Percentiles rank a stretch among this genome's conserved stretches.
phyloP scores from a whole-genome alignment of 2,888 invertebrate genomes.

The Cacoxenus indagator region DNA sequence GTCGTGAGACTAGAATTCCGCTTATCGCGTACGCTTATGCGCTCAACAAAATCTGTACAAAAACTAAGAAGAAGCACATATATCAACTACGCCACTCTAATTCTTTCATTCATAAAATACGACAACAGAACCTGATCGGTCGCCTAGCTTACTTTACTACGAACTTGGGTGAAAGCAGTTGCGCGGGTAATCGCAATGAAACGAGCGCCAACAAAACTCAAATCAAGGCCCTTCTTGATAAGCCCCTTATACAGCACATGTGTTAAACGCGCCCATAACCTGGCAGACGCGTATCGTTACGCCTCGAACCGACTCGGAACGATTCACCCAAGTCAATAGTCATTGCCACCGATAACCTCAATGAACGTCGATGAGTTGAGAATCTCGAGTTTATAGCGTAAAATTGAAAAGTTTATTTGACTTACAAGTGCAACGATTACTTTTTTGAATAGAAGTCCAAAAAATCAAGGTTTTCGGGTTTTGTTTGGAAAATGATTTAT shows the following conservation, averaged over 20 bases:
- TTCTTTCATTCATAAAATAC: conserved; percentile 4
- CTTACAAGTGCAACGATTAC: neutral
- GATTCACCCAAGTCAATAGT: neutral
- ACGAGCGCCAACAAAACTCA: neutral
- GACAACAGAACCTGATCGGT: neutral
- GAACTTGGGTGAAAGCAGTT: neutral
- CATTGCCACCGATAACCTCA: conserved; percentile 10
- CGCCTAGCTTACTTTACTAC: neutral
- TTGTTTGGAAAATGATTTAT: neutral
- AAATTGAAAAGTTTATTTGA: conserved; percentile 1
- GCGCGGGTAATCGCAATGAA: neutral
- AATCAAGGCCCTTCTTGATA: neutral
- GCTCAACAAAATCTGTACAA: neutral
- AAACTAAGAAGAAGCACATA: neutral
- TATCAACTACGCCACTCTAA: neutral
- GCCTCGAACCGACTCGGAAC: neutral
- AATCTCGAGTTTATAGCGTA: neutral
- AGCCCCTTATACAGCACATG: neutral
- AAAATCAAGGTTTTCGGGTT: neutral
- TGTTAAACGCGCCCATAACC: neutral
- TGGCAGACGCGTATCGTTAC: neutral
- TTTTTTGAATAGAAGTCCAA: neutral
- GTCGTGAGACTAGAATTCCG: neutral
- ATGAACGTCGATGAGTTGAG: neutral
- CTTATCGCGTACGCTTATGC: neutral